Base-by-base conservation (phyloP, 1,140 invertebrate species). In the Rhopalosiphum maidis region DNA sequence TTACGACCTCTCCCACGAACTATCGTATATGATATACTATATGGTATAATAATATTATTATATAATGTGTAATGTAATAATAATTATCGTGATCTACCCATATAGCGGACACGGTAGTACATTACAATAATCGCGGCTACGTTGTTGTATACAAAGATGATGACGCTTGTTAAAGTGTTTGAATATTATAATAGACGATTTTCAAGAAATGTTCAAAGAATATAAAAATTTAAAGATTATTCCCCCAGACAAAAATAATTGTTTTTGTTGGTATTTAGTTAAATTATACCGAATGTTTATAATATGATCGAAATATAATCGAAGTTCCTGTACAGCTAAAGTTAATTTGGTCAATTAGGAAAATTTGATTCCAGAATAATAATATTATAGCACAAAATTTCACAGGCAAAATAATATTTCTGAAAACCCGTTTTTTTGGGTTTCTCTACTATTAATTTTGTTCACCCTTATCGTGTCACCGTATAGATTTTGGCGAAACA, bases 1-100 rank as follows among this genome's bases (percentile, higher is more conserved):
- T 68, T 68, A 30, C 43, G 90, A 91, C 90, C 90, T 91, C 90
- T 91, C 90, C 90, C 90, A 91, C 90, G 90, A 46, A 77, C 90
- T 43, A 30, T 41, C 11, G 43, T 35, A 87, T 15, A 18, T 48
- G 18, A 35, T 25, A 48, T 30, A 41, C 60, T 15, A n/a, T 87
- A 21, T 48, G 21, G 46, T 88, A 85, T 83, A 7, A 37, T 83
- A 37, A 83, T 83, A 83, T 18, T 9, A 68, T 68, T 3, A 77
- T 77, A 11, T 41, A 23, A 23, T 41, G 41, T 21, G 77, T 23
- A 23, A 83, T 82, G 35, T 35, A 37, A 37, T n/a, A 35, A 37
- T 37, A 18, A 83, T 83, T 9, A 37, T 41, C 5, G n/a, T 41
- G 22, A 35, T 77, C 30, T n/a, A n/a, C 60, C 60, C 60, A n/a